phyloP scores from a whole-genome alignment of 2,888 invertebrate genomes.

The Hydriomena furcata region DNA sequence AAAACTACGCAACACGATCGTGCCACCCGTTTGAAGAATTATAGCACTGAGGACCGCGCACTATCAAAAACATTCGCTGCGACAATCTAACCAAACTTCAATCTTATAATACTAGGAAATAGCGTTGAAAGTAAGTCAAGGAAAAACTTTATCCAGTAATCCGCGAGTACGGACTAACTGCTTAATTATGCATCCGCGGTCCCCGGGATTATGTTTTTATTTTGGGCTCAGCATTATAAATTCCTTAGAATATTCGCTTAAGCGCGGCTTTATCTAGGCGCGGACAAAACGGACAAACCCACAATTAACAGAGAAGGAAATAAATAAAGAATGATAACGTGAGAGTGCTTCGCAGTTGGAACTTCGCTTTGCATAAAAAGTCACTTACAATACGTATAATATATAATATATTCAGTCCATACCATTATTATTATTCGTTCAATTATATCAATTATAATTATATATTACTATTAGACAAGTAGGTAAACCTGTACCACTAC shows the following conservation, averaged over 20 bases:
- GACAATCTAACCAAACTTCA: slow-evolving; percentile 2
- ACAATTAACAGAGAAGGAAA: slow-evolving; percentile 6
- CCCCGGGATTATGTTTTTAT: slow-evolving; percentile 67
- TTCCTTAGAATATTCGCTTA: slow-evolving; percentile 63
- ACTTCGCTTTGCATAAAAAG: not conserved
- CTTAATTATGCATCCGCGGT: slow-evolving; percentile 67
- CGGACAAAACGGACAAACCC: slow-evolving; percentile 14
- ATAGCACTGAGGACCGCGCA: slow-evolving; percentile 29
- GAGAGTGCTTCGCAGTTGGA: not conserved
- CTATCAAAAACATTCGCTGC: slow-evolving; percentile 24
- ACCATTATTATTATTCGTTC: no score
- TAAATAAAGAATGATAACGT: slow-evolving; percentile 8
- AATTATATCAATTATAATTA: no score
- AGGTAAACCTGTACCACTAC: no score
- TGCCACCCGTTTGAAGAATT: slow-evolving; percentile 25
- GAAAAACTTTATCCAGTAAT: slow-evolving; percentile 42
- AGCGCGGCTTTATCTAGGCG: slow-evolving; percentile 51
- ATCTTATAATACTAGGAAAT: not conserved
- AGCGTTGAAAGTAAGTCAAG: slow-evolving; percentile 15
- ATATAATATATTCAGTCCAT: no score
- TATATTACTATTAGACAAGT: no score
- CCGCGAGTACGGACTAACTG: slow-evolving; percentile 63
- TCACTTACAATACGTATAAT: no score
- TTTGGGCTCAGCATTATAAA: slow-evolving; percentile 63
- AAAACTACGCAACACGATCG: slow-evolving; percentile 21